phyloP scores from a whole-genome alignment of 2,888 invertebrate species.

The Sarcophaga carnaria region DNA sequence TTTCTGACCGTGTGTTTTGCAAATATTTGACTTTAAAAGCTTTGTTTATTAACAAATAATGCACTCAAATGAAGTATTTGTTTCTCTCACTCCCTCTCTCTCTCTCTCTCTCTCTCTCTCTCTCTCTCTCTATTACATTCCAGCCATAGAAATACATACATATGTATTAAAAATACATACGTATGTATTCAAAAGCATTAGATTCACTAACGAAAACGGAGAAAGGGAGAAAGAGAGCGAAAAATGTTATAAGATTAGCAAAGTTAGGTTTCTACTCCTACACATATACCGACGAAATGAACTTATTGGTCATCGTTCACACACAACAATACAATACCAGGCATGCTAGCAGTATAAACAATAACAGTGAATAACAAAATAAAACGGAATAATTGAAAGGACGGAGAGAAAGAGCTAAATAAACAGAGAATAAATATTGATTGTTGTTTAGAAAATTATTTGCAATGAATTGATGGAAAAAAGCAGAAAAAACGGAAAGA shows the following conservation, averaged over 20 bases:
- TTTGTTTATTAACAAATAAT: conserved; percentile 44
- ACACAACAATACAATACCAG: too few relatives aligned
- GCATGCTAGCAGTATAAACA: background rate
- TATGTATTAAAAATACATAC: too few relatives aligned
- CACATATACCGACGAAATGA: background rate
- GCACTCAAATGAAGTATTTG: background rate
- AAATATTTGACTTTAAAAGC: conserved; percentile 62
- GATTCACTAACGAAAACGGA: too few relatives aligned
- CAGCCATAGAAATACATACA: background rate
- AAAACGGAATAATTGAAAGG: background rate
- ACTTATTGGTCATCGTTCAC: too few relatives aligned
- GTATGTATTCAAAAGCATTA: background rate
- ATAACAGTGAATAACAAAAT: background rate
- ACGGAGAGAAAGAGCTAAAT: conserved; percentile 29
- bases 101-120: background rate
- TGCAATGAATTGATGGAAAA: conserved; percentile 58
- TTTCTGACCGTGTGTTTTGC: conserved; percentile 27
- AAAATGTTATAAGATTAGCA: background rate
- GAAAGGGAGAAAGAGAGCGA: background rate
- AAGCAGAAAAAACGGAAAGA: background rate
- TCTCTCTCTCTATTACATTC: background rate
- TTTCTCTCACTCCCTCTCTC: background rate
- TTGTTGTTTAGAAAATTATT: conserved; percentile 63
- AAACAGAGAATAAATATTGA: conserved; percentile 61
- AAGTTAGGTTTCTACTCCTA: background rate